Conservation (phyloP, 2,888 invertebrate genomes). For the Polymixis flavicincta region DNA sequence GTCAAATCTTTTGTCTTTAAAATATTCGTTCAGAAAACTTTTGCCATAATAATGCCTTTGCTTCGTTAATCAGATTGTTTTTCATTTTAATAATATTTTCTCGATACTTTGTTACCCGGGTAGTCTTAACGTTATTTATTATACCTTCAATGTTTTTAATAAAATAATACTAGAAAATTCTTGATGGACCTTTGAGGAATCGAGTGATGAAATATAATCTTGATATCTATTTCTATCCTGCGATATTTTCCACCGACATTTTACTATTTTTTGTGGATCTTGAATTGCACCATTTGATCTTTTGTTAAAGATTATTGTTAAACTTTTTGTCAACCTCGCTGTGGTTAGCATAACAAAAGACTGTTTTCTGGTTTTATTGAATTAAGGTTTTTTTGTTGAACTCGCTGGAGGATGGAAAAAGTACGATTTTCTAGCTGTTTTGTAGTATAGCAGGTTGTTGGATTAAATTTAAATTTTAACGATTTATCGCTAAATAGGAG, state of each 20-base stretch:
- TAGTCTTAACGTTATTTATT: neutral
- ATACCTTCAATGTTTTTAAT: neutral
- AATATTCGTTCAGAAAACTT: neutral
- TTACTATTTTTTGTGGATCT: constrained; percentile 7
- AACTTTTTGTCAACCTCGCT: constrained; percentile 31
- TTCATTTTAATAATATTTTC: neutral
- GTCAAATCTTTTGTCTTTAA: too few relatives aligned
- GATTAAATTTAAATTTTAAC: neutral
- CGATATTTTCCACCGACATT: neutral
- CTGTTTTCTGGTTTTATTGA: constrained; percentile 26
- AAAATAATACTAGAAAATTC: neutral
- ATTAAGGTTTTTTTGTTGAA: constrained; percentile 2
- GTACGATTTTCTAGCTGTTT: constrained; percentile 15
- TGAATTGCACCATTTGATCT: constrained; percentile 23
- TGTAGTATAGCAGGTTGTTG: too few relatives aligned
- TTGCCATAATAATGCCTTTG: neutral
- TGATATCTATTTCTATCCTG: constrained; percentile 26
- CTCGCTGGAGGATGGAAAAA: constrained; percentile 7
- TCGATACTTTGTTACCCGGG: neutral
- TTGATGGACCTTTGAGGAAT: neutral
- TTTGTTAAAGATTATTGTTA: constrained; percentile 36
- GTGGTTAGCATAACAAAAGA: constrained; percentile 41
- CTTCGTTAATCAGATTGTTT: neutral
- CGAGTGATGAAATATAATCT: neutral
- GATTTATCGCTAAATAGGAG: too few relatives aligned